Evolutionary conservation across 1,140 invertebrate genomes (phyloP).

Genomic region (Brachionus manjavacas): DNA sequence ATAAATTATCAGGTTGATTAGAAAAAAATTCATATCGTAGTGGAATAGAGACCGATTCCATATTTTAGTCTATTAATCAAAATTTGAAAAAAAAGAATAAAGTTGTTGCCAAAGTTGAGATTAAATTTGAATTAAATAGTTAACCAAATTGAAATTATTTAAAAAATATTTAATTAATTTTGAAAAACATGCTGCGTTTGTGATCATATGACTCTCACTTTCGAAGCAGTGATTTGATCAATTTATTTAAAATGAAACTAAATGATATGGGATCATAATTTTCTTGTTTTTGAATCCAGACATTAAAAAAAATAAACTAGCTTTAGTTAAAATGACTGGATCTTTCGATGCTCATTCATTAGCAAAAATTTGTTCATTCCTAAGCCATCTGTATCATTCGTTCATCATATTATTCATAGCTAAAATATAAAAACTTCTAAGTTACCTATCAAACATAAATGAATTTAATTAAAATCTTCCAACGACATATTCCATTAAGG

Average conservation of each 20-base stretch:
- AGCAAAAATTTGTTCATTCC: background rate
- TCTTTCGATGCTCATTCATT: background rate
- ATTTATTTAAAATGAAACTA: background rate
- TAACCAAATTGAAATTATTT: background rate
- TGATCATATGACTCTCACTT: background rate
- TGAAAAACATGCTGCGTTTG: background rate
- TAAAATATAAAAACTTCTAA: background rate
- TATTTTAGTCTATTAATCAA: no score
- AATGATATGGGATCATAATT: background rate
- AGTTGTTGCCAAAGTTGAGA: no score
- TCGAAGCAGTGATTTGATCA: background rate
- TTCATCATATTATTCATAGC: conserved; percentile 1
- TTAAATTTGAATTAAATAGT: no score
- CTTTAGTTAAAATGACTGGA: background rate
- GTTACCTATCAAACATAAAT: background rate
- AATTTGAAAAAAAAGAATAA: no score
- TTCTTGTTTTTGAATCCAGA: background rate
- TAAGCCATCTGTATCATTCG: background rate
- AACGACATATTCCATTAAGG: background rate
- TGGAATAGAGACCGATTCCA: no score
- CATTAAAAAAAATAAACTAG: background rate
- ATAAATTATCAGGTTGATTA: no score
- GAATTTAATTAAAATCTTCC: background rate
- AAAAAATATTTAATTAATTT: background rate
- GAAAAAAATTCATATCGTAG: no score